These are phyloP conservation scores for Thunnus thynnus DNA, from an alignment of 2,113 vertebrate genomes.

Conservation along the genomic window DNA sequence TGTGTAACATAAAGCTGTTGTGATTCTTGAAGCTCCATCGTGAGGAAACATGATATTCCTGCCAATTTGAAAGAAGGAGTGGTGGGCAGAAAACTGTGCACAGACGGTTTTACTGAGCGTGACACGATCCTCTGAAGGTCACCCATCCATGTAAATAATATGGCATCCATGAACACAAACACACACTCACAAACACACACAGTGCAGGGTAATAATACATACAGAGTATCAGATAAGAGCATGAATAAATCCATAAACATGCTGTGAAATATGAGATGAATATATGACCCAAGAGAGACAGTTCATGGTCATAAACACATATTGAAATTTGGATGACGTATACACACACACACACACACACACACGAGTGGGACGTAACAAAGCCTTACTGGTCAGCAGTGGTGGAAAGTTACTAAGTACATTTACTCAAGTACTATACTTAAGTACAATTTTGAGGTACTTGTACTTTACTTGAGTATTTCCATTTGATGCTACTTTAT, in stretches of 20 bases:
- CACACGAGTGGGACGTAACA: background rate
- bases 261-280: slow-evolving; percentile 46
- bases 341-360: background rate
- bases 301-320: slow-evolving; percentile 40
- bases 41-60: slow-evolving; percentile 38
- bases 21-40: slow-evolving; percentile 26
- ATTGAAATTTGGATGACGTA: slow-evolving; percentile 1
- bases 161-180: slow-evolving; percentile 37
- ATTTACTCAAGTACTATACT: no score
- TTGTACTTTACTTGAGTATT: no score
- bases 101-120: slow-evolving; percentile 59
- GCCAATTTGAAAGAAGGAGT: slow-evolving; percentile 23
- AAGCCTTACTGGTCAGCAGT: no score
- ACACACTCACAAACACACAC: slow-evolving; percentile 23
- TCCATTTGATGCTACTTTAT: no score
- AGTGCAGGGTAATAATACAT: slow-evolving; percentile 11
- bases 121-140: slow-evolving; percentile 73
- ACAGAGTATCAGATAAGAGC: slow-evolving; percentile 41
- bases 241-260: slow-evolving; percentile 58
- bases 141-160: slow-evolving; percentile 66
- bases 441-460: no score
- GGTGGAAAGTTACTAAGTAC: no score
- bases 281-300: slow-evolving; percentile 20
- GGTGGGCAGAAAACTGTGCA: slow-evolving; percentile 36
- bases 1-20: slow-evolving; percentile 49